These are phyloP conservation scores for Nasonia longicornis DNA, from an alignment of 1,140 invertebrate genomes.

Conservation along the genomic window DNA sequence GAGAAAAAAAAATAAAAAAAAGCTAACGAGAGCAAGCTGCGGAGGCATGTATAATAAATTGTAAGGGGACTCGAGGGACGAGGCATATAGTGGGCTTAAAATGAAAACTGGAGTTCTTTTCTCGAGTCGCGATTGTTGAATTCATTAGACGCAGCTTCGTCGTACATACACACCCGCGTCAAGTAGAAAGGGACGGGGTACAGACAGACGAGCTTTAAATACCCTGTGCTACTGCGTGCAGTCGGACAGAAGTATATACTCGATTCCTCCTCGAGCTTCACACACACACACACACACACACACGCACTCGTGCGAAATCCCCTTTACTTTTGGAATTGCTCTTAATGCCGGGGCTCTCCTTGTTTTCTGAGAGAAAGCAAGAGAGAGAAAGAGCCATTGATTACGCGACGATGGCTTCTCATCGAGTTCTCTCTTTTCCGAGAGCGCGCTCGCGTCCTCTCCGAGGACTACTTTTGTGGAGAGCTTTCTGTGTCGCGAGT, in stretches of 20 bases:
- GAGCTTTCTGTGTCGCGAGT: not conserved
- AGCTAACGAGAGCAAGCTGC: not conserved
- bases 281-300: not conserved
- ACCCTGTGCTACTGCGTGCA: not conserved
- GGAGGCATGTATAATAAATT: conserved; percentile 12
- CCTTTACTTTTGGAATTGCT: conserved; percentile 15
- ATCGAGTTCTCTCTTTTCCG: conserved; percentile 35
- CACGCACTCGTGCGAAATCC: not conserved
- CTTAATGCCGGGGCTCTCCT: not conserved
- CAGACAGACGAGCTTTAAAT: not conserved
- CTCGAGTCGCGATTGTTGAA: conserved; percentile 19
- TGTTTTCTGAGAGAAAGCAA: not conserved
- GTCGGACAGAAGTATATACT: not conserved
- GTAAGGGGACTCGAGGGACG: not conserved
- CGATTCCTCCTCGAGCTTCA: not conserved
- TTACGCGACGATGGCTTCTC: conserved; percentile 10
- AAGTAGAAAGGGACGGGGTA: conserved; percentile 4
- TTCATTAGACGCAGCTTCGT: not conserved
- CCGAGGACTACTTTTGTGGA: not conserved
- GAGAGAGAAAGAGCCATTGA: not conserved
- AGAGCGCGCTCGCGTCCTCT: not conserved
- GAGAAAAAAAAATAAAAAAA: not conserved
- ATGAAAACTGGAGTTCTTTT: conserved; percentile 20
- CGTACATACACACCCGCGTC: not conserved
- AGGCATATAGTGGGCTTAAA: conserved; percentile 10